Conservation (phyloP, 2,888 invertebrate species). For the Oxycera nigricornis region DNA sequence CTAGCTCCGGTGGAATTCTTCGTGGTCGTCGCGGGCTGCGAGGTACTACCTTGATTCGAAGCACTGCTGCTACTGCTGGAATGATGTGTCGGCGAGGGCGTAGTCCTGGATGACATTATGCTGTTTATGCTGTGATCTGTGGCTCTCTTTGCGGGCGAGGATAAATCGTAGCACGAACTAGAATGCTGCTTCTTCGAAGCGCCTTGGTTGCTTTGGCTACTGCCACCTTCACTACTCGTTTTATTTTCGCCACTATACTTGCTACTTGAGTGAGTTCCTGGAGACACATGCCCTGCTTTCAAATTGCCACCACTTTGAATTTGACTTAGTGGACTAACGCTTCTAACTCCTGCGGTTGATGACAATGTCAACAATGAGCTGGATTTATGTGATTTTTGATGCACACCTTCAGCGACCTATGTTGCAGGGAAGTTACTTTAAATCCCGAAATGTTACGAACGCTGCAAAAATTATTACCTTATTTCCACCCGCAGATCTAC, state of each 20-base stretch:
- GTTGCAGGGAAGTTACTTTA: too few relatives aligned
- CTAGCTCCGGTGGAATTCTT: conserved; percentile 52
- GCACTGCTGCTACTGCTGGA: conserved; percentile 17
- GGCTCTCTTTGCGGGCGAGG: conserved; percentile 53
- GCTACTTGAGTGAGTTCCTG: not conserved
- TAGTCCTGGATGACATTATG: conserved; percentile 52
- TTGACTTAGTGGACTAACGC: conserved; percentile 4
- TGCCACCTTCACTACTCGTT: conserved; percentile 5
- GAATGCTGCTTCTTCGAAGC: conserved; percentile 19
- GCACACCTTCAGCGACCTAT: not conserved
- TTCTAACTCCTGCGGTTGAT: conserved; percentile 13
- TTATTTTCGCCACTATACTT: conserved; percentile 35
- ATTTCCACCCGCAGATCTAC: not conserved
- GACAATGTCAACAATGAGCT: conserved; percentile 13
- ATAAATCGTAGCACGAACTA: conserved; percentile 49
- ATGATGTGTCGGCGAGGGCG: conserved; percentile 46
- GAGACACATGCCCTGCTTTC: conserved; percentile 30
- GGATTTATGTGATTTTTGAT: conserved; percentile 38
- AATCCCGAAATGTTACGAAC: not conserved
- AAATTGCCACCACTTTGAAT: not conserved
- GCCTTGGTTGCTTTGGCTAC: conserved; percentile 27
- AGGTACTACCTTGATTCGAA: not conserved
- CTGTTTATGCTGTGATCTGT: conserved; percentile 59
- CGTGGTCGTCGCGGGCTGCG: conserved; percentile 41
- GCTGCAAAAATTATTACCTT: not conserved